Evolutionary conservation across 2,888 invertebrate species (phyloP), one percentile per base, ranked within the genome.

Genomic region (Drosophila barbarae): DNA sequence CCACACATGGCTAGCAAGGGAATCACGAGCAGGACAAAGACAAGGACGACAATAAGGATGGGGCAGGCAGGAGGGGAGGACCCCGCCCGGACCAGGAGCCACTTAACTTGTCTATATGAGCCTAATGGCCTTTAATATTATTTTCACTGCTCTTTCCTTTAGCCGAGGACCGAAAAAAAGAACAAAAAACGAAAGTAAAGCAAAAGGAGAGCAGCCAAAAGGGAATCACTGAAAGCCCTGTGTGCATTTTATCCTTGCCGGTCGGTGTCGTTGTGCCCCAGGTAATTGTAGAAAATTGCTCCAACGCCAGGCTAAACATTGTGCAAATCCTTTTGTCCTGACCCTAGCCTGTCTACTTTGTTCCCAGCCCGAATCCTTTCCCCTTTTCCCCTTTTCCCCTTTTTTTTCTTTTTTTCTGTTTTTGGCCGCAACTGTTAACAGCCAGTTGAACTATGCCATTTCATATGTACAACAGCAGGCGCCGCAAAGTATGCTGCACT

Each of bases 61-160:
- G 42, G 28, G 46, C 30, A 26, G 30, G 30, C 41, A n/a, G 42
- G 15, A 42, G 12, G 26, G 26, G 12, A 57, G 32, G 42, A 56
- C 55, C 38, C 26, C 12, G 12, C 59, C 38, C 18, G 38, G 30
- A 51, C 53, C 68, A 86, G 86, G 78, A 87, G 87, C 88, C 89
- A 88, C 89, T 88, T 88, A 88, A 85, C 87, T 88, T 88, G 88
- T 88, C 88, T 88, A 87, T 88, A 88, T 87, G 88, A 87, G 88
- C 88, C 88, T 88, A 88, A 88, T 88, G 88, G 88, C 84, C 87
- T 88, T 86, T 88, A 87, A 84, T 86, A 85, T 86, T 82, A 76
- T 84, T 84, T 79, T 79, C 79, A 82, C 76, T 83, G 76, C 70
- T 72, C 63, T 71, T 74, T 74, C 63, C 67, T 66, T 70, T 66